Conservation (phyloP, 2,888 invertebrate species). For the Lycia hirtaria region DNA sequence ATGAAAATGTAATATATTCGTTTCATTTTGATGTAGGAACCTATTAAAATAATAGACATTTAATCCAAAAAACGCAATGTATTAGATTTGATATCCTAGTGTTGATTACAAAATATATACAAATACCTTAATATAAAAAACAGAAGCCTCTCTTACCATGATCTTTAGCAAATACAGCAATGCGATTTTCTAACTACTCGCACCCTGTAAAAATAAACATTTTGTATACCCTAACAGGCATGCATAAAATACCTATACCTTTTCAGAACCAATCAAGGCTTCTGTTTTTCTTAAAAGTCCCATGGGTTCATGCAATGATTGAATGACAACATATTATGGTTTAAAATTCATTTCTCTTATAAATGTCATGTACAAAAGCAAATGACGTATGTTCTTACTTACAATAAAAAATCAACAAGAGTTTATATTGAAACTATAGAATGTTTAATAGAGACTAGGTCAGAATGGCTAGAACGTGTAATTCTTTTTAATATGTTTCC, state of each 20-base stretch:
- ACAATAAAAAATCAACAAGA: constrained; percentile 1
- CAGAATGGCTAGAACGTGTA: constrained; percentile 18
- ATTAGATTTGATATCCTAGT: constrained; percentile 39
- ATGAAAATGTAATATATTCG: constrained; percentile 2
- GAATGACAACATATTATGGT: constrained; percentile 12
- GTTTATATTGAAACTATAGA: not conserved
- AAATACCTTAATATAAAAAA: constrained; percentile 55
- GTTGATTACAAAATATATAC: constrained; percentile 43
- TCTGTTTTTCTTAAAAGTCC: constrained; percentile 56
- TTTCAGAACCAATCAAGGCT: constrained; percentile 47
- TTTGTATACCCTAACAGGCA: constrained; percentile 33
- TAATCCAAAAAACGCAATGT: constrained; percentile 50
- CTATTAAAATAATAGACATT: constrained; percentile 55
- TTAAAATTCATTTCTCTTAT: not conserved
- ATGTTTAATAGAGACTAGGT: constrained; percentile 12
- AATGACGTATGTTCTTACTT: not conserved
- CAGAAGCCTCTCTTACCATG: constrained; percentile 75
- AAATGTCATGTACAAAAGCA: constrained; percentile 9
- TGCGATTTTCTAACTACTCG: constrained; percentile 78
- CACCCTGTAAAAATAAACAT: constrained; percentile 68
- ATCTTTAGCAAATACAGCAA: constrained; percentile 73
- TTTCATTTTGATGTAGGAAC: not conserved
- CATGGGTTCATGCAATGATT: constrained; percentile 9
- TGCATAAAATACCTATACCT: not conserved
- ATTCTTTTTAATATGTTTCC: not conserved